Evolutionary conservation across 2,888 invertebrate species (phyloP), one percentile per base, ranked within the genome.

Genomic region (Trichogramma evanescens): DNA sequence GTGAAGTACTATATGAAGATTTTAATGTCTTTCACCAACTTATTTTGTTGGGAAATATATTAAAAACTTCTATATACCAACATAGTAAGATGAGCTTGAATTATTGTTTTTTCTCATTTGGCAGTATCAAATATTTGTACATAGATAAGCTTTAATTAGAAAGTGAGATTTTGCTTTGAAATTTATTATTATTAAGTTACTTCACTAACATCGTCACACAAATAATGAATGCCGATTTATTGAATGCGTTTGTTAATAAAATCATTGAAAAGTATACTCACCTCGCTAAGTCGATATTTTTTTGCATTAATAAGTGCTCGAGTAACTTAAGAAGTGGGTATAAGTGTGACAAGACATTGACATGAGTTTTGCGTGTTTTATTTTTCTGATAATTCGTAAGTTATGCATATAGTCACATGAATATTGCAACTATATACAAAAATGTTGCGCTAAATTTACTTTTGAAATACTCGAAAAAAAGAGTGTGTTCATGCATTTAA

Each of bases 281-380:
- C 61, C 61, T 63, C 59, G 54, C 63, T 61, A 63, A 61, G 61
- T 61, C 61, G 61, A 13, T 61, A 59, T 58, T 53, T 58, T 56
- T 58, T 63, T 58, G 46, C 55, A 63, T 58, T 58, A 61, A 63
- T 54, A 59, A 63, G 59, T 59, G 57, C 65, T 62, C 58, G 70
- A 69, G 72, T 68, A 67, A 69, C 71, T 73, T 73, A 66, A 67
- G 72, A 72, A 73, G 72, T 73, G 68, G 72, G 70, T 67, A 70
- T 74, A 76, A 77, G 76, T 77, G 77, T 77, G 77, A 78, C 77
- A 78, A 78, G 77, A 74, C 72, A 72, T 76, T 56, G 42, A 10
- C n/a, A 41, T 51, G 9, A 6, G 38, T 50, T 52, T 42, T 10
- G 44, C 42, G 13, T 44, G 10, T 44, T n/a, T 44, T 50, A 5